These are phyloP conservation scores for Hemichromis elongatus DNA, from an alignment of 2,113 vertebrate species.

Conservation along the genomic window DNA sequence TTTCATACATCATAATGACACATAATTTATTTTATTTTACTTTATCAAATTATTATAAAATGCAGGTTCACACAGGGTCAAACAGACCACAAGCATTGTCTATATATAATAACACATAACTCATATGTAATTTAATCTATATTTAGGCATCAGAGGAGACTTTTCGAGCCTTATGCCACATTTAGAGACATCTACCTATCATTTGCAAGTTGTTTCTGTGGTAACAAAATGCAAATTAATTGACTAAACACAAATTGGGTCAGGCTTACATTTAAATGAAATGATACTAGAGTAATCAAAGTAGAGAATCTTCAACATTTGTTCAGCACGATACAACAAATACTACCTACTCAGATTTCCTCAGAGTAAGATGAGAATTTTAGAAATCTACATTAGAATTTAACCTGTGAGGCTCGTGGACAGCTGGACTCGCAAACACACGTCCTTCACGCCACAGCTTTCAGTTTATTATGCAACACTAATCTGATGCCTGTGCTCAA, in stretches of 20 bases:
- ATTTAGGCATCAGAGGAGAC: background rate
- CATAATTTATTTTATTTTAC: background rate
- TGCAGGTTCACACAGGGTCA: background rate
- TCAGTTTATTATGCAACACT: constrained; percentile 6
- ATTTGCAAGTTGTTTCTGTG: background rate
- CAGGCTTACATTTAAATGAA: background rate
- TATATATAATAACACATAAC: background rate
- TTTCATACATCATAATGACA: background rate
- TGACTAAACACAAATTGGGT: background rate
- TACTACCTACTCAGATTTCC: background rate
- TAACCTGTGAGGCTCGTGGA: background rate
- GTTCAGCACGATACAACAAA: background rate
- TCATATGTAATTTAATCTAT: background rate
- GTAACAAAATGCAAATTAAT: background rate
- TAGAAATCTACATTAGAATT: background rate
- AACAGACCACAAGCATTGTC: background rate
- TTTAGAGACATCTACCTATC: background rate
- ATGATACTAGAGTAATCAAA: background rate
- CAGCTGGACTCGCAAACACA: background rate
- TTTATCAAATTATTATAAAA: background rate
- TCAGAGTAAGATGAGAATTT: background rate
- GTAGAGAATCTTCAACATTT: background rate
- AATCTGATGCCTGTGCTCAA: background rate
- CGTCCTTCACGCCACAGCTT: background rate
- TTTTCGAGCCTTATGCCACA: background rate